Evolutionary conservation across 2,888 invertebrate genomes (phyloP).

Genomic region (Ceratothoa steindachneri): DNA sequence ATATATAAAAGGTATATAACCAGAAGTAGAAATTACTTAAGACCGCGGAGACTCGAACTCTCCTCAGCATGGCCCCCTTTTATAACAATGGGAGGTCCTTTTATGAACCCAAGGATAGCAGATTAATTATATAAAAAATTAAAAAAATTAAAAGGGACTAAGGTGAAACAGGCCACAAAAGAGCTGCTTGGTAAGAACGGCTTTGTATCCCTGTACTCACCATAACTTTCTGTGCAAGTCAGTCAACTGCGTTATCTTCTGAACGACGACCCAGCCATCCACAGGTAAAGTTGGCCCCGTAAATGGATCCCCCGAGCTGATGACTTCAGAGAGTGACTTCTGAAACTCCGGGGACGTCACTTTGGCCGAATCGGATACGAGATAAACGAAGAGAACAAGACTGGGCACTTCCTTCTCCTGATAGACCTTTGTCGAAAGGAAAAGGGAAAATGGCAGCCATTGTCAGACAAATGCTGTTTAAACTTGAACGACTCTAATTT

Average conservation of each 20-base stretch:
- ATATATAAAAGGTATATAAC: no score
- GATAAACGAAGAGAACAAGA: constrained; percentile 76
- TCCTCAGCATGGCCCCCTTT: no score
- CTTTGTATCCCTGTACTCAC: constrained; percentile 50
- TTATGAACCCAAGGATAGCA: no score
- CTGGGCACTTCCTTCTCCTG: constrained; percentile 66
- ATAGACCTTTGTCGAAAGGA: constrained; percentile 55
- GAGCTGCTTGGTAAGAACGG: no score
- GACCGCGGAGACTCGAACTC: no score
- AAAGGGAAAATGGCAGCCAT: not conserved
- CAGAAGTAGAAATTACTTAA: no score
- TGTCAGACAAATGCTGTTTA: no score
- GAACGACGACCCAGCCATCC: constrained; percentile 55
- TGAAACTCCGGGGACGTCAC: not conserved
- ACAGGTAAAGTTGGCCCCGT: constrained; percentile 20
- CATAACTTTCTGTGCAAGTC: constrained; percentile 75
- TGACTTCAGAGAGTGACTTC: constrained; percentile 59
- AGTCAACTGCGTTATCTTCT: constrained; percentile 62
- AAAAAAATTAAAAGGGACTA: no score
- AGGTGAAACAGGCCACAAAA: no score
- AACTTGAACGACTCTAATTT: no score
- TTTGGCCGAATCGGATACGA: constrained; percentile 16
- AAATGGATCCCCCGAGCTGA: constrained; percentile 64
- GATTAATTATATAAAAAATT: no score
- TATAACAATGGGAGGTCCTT: no score